phyloP scores from a whole-genome alignment of 2,888 invertebrate species.

The Adelognathus sp. region DNA sequence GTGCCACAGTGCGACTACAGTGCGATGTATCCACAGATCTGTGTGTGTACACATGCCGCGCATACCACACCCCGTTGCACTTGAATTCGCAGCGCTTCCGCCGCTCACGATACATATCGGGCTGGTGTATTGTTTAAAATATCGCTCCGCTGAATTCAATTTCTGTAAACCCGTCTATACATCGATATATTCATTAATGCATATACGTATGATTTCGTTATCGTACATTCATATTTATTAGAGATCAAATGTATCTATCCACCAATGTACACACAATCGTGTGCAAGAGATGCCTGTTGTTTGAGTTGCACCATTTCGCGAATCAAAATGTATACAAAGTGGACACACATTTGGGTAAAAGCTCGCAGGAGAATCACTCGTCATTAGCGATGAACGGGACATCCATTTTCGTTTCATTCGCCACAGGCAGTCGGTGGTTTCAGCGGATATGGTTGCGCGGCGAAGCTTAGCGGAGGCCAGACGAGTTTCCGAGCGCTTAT shows the following conservation, averaged over 20 bases:
- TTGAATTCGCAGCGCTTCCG: background rate
- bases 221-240: background rate
- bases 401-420: slow-evolving; percentile 45
- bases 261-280: no score
- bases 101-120: background rate
- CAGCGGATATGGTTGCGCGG: background rate
- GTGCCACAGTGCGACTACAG: background rate
- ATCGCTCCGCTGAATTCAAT: background rate
- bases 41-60: background rate
- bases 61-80: background rate
- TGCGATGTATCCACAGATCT: background rate
- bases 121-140: background rate
- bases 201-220: no score
- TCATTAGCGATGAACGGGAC: slow-evolving; percentile 28
- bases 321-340: slow-evolving; percentile 17
- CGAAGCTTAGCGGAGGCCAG: slow-evolving; percentile 3
- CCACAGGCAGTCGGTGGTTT: background rate
- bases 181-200: no score
- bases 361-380: slow-evolving; percentile 4
- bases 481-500: slow-evolving; percentile 22
- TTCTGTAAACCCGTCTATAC: background rate
- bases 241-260: no score
- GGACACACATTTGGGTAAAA: slow-evolving; percentile 29
- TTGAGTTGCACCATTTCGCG: background rate
- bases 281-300: background rate